Evolutionary conservation across 2,113 vertebrate genomes (phyloP).

Genomic region (Oreotragus oreotragus): DNA sequence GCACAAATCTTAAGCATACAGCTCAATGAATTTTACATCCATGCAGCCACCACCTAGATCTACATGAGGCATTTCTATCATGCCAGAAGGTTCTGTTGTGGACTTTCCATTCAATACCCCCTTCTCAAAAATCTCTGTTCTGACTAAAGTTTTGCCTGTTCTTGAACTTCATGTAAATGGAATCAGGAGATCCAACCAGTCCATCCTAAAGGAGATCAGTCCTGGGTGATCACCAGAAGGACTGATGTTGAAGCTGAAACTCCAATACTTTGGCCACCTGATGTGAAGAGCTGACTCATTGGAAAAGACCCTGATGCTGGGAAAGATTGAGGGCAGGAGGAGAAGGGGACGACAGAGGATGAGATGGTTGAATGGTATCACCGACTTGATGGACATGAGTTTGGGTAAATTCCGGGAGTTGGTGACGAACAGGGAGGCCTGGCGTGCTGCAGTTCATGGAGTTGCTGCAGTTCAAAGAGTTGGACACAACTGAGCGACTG

Average conservation of each 20-base stretch:
- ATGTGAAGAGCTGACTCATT: background rate
- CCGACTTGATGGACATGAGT: accelerated
- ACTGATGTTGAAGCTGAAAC: background rate
- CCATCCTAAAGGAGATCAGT: background rate
- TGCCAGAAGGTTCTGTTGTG: background rate
- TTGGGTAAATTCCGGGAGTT: background rate
- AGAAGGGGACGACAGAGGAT: background rate
- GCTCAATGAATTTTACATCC: background rate
- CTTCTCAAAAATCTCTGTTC: background rate
- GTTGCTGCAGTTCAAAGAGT: too few species aligned
- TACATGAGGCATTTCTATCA: background rate
- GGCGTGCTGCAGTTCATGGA: background rate
- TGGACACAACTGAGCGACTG: accelerated
- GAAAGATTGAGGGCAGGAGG: background rate
- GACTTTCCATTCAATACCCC: background rate
- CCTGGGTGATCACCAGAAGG: background rate
- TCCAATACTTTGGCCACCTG: background rate
- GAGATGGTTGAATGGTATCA: background rate
- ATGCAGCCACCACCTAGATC: background rate
- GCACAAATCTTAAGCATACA: background rate
- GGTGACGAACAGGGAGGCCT: background rate
- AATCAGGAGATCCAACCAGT: background rate
- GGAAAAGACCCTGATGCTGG: background rate
- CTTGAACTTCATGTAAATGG: background rate
- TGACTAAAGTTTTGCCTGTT: background rate